Evolutionary conservation across 2,113 vertebrate species (phyloP).

Genomic region (Gallinago paraguaiae): DNA sequence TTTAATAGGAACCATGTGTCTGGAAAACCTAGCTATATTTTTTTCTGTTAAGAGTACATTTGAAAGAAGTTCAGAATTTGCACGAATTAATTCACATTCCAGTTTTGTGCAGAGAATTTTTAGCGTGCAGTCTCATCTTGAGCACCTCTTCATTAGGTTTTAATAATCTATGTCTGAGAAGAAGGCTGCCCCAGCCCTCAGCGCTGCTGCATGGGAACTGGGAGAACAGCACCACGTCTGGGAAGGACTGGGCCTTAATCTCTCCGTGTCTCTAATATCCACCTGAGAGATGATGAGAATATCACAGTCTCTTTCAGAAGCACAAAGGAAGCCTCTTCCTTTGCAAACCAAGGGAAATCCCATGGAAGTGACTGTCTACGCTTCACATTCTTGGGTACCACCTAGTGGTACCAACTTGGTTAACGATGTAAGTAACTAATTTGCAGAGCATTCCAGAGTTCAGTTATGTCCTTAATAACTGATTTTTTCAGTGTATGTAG

Average conservation of each 20-base stretch:
- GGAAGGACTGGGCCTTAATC: not conserved
- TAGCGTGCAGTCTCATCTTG: not conserved
- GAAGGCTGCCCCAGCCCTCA: not conserved
- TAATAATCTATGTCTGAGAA: not conserved
- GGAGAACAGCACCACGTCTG: not conserved
- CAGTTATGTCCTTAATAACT: not conserved
- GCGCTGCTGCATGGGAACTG: not conserved
- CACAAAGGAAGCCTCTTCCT: not conserved
- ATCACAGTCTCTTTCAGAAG: not conserved
- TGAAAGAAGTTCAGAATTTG: not conserved
- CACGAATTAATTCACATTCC: not conserved
- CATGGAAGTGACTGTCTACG: not conserved
- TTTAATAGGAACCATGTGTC: not conserved
- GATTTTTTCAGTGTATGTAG: not conserved
- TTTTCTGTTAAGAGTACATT: not conserved
- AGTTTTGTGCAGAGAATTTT: not conserved
- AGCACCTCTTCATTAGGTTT: not conserved
- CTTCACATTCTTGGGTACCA: constrained; percentile 62
- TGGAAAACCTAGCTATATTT: not conserved
- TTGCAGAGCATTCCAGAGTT: not conserved
- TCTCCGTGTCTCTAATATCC: not conserved
- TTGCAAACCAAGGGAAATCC: not conserved
- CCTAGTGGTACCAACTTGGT: constrained; percentile 43
- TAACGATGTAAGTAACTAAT: not conserved
- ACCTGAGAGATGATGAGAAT: not conserved